Evolutionary conservation across 2,888 invertebrate genomes (phyloP), one percentile per base, ranked within the genome.

Genomic region (Seira sanloemensis): DNA sequence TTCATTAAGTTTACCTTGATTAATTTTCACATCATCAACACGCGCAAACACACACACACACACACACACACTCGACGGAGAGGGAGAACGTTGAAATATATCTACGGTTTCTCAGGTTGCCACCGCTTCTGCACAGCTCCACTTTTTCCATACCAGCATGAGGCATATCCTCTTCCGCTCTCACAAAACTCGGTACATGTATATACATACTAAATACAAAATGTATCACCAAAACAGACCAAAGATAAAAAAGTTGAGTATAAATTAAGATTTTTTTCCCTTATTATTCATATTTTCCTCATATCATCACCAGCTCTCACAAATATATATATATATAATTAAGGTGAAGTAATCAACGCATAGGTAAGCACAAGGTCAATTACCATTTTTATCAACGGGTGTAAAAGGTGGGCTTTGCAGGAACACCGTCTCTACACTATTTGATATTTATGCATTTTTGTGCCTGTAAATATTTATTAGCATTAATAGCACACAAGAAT

Each of bases 1-100:
- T 84, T 84, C 84, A 78, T 84, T 84, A 84, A 84, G 84, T 84
- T n/a, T 78, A 84, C 78, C 84, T 84, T 84, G 84, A 84, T 84
- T 84, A 84, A 84, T 84, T 78, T 84, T 74, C 78, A 84, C 84
- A 84, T 84, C 83, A 83, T 83, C 84, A 84, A 84, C 84, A 78
- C 78, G 84, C 67, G 84, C 83, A 83, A 78, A 82, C 82, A 76
- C 75, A 69, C 62, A 68, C 68, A 50, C 21, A 46, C n/a, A n/a
- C n/a, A n/a, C n/a, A 58, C 12, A 23, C 26, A n/a, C 18, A 24
- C 21, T 27, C 26, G 46, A 46, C 71, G 25, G 23, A 24, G 9
- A 23, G 72, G 5, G 7, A 58, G n/a, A 7, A n/a, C 4, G n/a
- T 12, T 18, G 19, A 58, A 18, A n/a, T 18, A 12, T 58, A 12